phyloP scores from a whole-genome alignment of 1,140 invertebrate species.

The Orussus abietinus region DNA sequence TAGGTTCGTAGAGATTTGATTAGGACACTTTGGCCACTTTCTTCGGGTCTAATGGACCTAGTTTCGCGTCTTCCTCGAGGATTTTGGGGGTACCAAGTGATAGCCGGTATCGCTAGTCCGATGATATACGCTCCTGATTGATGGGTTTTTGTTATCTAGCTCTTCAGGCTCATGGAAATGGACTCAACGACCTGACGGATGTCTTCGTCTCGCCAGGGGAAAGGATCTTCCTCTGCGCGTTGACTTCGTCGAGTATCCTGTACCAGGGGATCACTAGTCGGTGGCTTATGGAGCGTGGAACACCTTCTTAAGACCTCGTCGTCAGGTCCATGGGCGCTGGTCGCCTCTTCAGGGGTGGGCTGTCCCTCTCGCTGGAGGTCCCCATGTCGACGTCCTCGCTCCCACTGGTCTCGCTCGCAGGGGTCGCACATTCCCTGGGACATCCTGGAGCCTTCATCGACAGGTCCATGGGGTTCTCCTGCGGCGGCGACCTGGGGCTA shows the following conservation, averaged over 20 bases:
- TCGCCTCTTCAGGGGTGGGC: slow-evolving; percentile 53
- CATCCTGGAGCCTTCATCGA: slow-evolving; percentile 69
- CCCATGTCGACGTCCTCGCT: slow-evolving; percentile 53
- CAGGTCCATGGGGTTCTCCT: slow-evolving; percentile 46
- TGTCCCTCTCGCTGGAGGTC: slow-evolving; percentile 56
- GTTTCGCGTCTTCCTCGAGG: neutral
- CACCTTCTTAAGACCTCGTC: slow-evolving; percentile 46
- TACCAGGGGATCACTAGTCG: no score
- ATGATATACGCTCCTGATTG: neutral
- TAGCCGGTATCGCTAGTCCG: neutral
- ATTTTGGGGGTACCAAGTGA: neutral
- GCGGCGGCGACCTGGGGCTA: slow-evolving; percentile 20
- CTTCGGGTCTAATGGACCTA: no score
- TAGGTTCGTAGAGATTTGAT: neutral
- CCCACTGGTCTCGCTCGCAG: no score
- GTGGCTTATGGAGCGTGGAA: no score
- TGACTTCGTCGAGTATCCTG: no score
- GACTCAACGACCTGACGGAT: no score
- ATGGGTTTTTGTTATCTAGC: no score
- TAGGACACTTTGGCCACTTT: neutral
- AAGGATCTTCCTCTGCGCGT: no score
- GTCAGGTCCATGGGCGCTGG: slow-evolving; percentile 65
- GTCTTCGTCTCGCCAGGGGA: no score
- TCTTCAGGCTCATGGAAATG: no score
- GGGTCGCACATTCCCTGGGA: no score